A percentile compares a stretch with the other conserved stretches of the same genome.
These are phyloP conservation scores for Acridotheres tristis DNA, from an alignment of 2,797 vertebrate genomes.

Conservation along the genomic window DNA sequence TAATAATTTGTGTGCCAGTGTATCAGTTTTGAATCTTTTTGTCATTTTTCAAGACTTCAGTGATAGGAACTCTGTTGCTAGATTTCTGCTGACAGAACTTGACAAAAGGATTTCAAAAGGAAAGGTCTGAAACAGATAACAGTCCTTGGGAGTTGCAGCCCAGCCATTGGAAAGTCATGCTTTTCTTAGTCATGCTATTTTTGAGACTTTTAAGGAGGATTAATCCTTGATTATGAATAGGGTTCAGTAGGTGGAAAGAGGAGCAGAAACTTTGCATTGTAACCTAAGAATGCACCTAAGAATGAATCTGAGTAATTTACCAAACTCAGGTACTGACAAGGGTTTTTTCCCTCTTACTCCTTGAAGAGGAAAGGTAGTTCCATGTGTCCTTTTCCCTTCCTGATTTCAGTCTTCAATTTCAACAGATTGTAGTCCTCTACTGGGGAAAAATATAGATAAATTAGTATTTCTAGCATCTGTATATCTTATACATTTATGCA, in stretches of 20 bases:
- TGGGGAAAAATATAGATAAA: background rate
- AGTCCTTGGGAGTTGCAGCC: background rate
- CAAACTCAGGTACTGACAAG: background rate
- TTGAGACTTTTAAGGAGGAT: slow-evolving; percentile 5
- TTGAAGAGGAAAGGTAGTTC: background rate
- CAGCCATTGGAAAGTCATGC: background rate
- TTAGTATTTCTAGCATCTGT: background rate
- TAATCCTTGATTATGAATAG: background rate
- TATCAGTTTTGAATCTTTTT: background rate
- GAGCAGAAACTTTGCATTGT: background rate
- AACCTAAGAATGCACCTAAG: background rate
- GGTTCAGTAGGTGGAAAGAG: background rate
- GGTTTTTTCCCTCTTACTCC: background rate
- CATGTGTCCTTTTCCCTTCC: background rate
- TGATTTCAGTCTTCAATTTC: background rate
- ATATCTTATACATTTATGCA: background rate
- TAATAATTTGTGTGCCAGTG: background rate
- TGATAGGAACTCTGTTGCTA: background rate
- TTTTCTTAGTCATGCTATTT: background rate
- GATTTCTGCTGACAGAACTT: background rate
- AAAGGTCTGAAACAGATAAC: background rate
- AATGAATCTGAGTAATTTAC: background rate
- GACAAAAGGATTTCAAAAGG: slow-evolving; percentile 2
- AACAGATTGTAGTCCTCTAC: background rate
- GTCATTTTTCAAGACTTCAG: background rate